Evolutionary conservation across 2,113 vertebrate genomes (phyloP).

Genomic region (Bungarus multicinctus): DNA sequence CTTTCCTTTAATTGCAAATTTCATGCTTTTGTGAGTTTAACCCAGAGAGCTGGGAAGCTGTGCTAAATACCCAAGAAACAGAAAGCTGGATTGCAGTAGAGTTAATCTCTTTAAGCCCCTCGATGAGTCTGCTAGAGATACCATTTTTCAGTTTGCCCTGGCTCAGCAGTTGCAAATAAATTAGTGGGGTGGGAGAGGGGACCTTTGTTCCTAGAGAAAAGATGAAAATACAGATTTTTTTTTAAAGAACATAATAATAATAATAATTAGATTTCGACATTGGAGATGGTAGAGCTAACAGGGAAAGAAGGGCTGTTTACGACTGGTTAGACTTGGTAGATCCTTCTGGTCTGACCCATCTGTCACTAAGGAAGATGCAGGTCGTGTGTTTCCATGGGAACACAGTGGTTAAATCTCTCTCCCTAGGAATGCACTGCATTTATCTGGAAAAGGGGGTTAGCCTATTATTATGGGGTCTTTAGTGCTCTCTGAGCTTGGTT

Average conservation of each 20-base stretch:
- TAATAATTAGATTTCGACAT: background rate
- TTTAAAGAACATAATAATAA: too few relatives aligned
- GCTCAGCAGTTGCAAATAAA: background rate
- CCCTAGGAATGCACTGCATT: background rate
- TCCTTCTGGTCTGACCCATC: background rate
- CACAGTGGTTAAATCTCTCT: background rate
- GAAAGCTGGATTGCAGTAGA: background rate
- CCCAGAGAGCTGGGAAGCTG: background rate
- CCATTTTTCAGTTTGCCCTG: background rate
- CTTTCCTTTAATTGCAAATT: slow-evolving; percentile 3
- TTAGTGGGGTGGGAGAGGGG: background rate
- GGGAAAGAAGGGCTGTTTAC: background rate
- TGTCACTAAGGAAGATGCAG: background rate
- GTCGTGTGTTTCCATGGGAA: background rate
- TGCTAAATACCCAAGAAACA: background rate
- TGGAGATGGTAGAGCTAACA: background rate
- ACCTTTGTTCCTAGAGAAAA: background rate
- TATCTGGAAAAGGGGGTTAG: background rate
- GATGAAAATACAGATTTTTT: background rate
- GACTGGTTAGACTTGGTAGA: background rate
- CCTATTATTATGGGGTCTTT: background rate
- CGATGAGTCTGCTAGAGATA: background rate
- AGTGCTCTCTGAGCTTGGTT: too few relatives aligned
- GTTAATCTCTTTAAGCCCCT: slow-evolving; percentile 11
- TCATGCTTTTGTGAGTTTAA: slow-evolving; percentile 1